Evolutionary conservation across 1,140 invertebrate species (phyloP), one percentile per base, ranked within the genome.

Genomic region (Drosophila arawakana): DNA sequence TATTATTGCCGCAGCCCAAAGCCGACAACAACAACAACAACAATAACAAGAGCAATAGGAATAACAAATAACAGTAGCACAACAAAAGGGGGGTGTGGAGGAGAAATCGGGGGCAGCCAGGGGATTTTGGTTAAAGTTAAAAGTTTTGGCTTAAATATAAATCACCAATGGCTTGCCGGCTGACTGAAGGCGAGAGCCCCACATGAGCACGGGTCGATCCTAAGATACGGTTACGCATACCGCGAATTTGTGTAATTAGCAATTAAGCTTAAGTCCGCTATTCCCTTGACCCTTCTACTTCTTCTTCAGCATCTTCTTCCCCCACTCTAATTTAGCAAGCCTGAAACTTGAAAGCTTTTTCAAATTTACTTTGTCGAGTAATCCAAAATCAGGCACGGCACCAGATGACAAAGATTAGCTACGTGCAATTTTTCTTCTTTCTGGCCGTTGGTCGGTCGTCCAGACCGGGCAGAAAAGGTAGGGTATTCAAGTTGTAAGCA

Each of bases 91-190:
- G 37, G 55, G 8, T 4, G 34, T 34, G 54, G 9, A 13, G 7
- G 46, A 41, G 44, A 46, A 65, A 44, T 62, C 58, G 50, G 2
- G 66, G 66, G 52, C 61, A 65, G 55, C 80, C 76, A 47, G 52
- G 83, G 83, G 82, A 86, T 88, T 85, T 80, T 43, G 84, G 80
- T 86, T 86, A 83, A 82, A 88, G 83, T 88, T 89, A 89, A 88
- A 88, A 88, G 84, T 88, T 88, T 88, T 68, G 57, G 83, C 80
- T 88, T 80, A 89, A 88, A 89, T 89, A 88, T 88, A 88, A 88
- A 88, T 88, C 83, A 88, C 69, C 84, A 72, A 78, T 88, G 63
- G 68, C 80, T 88, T 86, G 50, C 37, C 70, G 74, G 68, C 82
- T 85, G 82, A 77, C 73, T 81, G 62, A 78, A 71, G 62, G 15